Evolutionary conservation across 2,797 vertebrate genomes (phyloP), one percentile per base, ranked within the genome.

Genomic region (Parambassis ranga): DNA sequence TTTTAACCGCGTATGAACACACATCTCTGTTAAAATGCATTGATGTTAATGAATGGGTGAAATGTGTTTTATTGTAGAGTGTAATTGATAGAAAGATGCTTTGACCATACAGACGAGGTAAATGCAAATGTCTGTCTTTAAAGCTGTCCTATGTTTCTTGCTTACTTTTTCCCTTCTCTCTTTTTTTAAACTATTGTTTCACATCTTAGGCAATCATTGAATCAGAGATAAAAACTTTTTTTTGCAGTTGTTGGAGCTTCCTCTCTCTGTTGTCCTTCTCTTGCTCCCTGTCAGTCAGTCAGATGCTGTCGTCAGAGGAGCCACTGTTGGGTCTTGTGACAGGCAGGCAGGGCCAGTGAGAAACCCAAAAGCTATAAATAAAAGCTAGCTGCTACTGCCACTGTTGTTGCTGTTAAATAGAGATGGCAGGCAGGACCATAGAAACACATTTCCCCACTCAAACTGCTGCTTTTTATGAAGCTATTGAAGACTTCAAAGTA

Each of bases 321-420:
- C 81, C 56, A 51, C 78, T 67, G 69, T 77, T 75, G 69, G 80
- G 89, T 89, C 90, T 92, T 92, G 91, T 92, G 91, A 92, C 87
- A 82, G 56, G 55, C 78, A 75, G 84, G 58, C 82, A 74, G 79
- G 69, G 80, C 71, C 69, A 77, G 74, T 69, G 84, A 70, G 71
- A 84, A 79, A 70, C 52, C 14, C 62, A 71, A 75, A 46, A 41
- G 79, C 89, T 91, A 90, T 92, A 90, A 92, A 92, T 93, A 91
- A 87, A 75, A 78, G 31, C 46, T 71, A 42, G 51, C 77, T 62
- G 56, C 73, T 50, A 10, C 61, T 57, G 55, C 60, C 44, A 68
- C 64, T 81, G 60, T 48, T 62, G 70, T 43, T 76, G 79, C 60
- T 65, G 57, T 42, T 62, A 57, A 64, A 71, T 28, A 65, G 53